A percentile compares a stretch with the other conserved stretches of the same genome.
These are phyloP conservation scores for Melipona quadrifasciata DNA, from an alignment of 1,140 invertebrate species.

Conservation along the genomic window DNA sequence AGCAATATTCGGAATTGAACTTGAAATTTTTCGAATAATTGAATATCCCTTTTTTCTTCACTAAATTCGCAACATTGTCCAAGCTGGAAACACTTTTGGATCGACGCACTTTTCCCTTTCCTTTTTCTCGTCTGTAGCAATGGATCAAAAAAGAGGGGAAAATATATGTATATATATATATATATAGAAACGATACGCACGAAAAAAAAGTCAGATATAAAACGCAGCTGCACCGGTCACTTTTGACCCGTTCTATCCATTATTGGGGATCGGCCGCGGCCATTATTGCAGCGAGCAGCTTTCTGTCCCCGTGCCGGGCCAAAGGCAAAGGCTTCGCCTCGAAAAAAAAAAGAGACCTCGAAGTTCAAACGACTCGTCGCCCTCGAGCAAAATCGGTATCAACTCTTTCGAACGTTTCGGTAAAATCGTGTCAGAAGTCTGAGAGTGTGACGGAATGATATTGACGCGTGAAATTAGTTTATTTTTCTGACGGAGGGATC, in stretches of 20 bases:
- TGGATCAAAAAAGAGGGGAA: neutral
- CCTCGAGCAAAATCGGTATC: neutral
- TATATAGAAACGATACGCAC: neutral
- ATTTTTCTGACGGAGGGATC: too few species aligned
- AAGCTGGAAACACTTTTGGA: neutral
- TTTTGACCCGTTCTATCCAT: conserved; percentile 37
- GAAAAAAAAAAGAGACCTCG: neutral
- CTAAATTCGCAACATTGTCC: neutral
- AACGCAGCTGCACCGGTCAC: conserved; percentile 30
- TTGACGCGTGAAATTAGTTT: too few species aligned
- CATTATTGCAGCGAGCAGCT: conserved; percentile 20
- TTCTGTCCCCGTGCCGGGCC: neutral
- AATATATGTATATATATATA: neutral
- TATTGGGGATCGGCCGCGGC: conserved; percentile 21
- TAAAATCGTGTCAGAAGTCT: too few species aligned
- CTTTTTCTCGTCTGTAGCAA: neutral
- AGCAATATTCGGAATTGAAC: too few species aligned
- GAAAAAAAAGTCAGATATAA: conserved; percentile 3
- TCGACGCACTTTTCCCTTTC: neutral
- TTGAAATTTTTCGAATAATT: too few species aligned
- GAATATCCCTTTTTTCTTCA: too few species aligned
- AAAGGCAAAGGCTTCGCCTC: neutral
- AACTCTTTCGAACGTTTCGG: too few species aligned
- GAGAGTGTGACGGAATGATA: too few species aligned
- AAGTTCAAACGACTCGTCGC: neutral